Base-by-base conservation (phyloP, 2,888 invertebrate species). In the Acronicta psi region DNA sequence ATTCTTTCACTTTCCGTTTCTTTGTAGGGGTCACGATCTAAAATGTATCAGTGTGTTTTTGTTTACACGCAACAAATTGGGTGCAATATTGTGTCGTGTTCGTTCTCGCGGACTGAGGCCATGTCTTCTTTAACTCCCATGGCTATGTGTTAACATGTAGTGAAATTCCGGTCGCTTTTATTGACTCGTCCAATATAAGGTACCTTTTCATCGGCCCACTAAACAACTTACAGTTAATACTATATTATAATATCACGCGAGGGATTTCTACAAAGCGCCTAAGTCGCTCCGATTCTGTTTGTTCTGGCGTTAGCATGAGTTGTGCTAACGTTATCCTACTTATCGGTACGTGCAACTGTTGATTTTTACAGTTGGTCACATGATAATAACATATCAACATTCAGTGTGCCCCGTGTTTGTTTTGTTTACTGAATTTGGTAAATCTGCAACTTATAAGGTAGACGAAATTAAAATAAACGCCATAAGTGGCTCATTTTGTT, bases 211-310 rank as follows among this genome's bases (percentile, higher is more conserved):
- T 88, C 80, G 83, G 77, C 75, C 74, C 79, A 88, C 87, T 85
- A 87, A 88, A 88, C 74, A 84, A 72, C 73, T 80, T 86, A 93
- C 93, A 89, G 93, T 92, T 92, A 92, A 83, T 84, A 79, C 87
- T 90, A 85, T 91, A 94, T 93, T 91, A 92, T 92, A 84, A 91
- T 88, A 93, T 93, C 93, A 94, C 93, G 93, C 79, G 86, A 77
- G 81, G 75, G 81, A 85, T 87, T 84, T 85, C 81, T 69, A 82
- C 82, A 80, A 77, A 80, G 76, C 73, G 64, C 60, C 69, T 75
- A 54, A 75, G 79, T 78, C 70, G 73, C 73, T 77, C 61, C 60
- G 80, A 92, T 90, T 88, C 66, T 91, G 83, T 93, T 93, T 91
- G 84, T 72, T 60, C 71, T 77, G 64, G 75, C 69, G 83, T 93